phyloP scores from a whole-genome alignment of 2,113 vertebrate genomes.

The Struthio camelus region DNA sequence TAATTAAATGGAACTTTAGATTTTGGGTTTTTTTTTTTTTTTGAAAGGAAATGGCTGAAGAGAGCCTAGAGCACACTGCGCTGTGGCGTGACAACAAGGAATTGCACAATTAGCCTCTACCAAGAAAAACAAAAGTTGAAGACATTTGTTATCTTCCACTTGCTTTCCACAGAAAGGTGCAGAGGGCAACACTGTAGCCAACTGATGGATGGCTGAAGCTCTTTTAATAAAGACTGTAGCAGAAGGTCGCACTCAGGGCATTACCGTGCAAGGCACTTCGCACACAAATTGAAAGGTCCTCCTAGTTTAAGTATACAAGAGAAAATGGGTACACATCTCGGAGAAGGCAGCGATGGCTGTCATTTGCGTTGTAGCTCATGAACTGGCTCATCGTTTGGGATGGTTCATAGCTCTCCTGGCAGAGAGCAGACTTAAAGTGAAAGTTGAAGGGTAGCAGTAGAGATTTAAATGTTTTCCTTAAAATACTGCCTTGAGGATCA shows the following conservation, averaged over 20 bases:
- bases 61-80: neutral
- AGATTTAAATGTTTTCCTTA: conserved; percentile 4
- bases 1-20: neutral
- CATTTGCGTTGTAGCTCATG: neutral
- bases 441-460: neutral
- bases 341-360: neutral
- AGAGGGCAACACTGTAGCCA: neutral
- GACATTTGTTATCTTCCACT: conserved; percentile 28
- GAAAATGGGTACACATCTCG: neutral
- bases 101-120: conserved; percentile 37
- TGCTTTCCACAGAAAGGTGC: neutral
- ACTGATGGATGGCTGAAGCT: neutral
- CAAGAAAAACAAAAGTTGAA: conserved; percentile 9
- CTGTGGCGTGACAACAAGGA: neutral
- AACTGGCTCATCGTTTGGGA: rapidly evolving
- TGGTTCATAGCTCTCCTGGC: neutral
- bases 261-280: neutral
- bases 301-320: neutral
- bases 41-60: neutral
- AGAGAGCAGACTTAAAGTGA: neutral
- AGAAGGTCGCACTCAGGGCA: neutral
- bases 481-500: neutral
- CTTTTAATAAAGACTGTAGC: neutral
- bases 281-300: neutral
- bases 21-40: no score